phyloP scores from a whole-genome alignment of 2,113 vertebrate genomes.

The Lepisosteus oculatus region DNA sequence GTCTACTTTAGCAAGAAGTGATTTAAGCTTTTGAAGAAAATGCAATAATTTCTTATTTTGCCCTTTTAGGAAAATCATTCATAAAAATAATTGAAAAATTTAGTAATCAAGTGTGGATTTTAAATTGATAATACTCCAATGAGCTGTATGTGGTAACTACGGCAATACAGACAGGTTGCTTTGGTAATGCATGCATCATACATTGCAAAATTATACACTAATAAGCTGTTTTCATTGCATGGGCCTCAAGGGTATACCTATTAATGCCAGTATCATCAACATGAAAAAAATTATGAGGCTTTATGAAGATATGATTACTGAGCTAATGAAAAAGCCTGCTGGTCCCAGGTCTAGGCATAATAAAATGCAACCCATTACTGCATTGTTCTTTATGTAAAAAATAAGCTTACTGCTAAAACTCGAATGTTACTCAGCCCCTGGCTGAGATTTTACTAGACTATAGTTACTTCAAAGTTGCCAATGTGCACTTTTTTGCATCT shows the following conservation, averaged over 20 bases:
- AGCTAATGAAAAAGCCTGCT: not conserved
- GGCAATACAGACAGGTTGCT: conserved; percentile 3
- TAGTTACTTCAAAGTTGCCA: no score
- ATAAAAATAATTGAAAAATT: conserved; percentile 8
- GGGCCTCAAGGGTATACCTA: not conserved
- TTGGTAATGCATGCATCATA: conserved; percentile 4
- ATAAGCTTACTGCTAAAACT: no score
- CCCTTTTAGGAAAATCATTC: conserved; percentile 1
- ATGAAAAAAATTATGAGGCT: not conserved
- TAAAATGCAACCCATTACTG: no score
- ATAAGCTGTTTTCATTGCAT: conserved; percentile 12
- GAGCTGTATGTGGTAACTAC: conserved; percentile 2
- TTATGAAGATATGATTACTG: not conserved
- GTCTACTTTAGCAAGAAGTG: not conserved
- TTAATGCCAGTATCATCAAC: conserved; percentile 1
- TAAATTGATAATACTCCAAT: conserved; percentile 3
- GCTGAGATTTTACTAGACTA: no score
- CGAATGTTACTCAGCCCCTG: no score
- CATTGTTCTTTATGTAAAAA: no score
- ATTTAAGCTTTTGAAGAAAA: not conserved
- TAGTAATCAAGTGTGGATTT: not conserved
- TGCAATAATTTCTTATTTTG: not conserved
- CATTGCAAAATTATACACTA: not conserved
- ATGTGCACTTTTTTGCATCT: no score
- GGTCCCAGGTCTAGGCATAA: no score